Conservation (phyloP, 2,797 vertebrate species). For the Coreius guichenoti region DNA sequence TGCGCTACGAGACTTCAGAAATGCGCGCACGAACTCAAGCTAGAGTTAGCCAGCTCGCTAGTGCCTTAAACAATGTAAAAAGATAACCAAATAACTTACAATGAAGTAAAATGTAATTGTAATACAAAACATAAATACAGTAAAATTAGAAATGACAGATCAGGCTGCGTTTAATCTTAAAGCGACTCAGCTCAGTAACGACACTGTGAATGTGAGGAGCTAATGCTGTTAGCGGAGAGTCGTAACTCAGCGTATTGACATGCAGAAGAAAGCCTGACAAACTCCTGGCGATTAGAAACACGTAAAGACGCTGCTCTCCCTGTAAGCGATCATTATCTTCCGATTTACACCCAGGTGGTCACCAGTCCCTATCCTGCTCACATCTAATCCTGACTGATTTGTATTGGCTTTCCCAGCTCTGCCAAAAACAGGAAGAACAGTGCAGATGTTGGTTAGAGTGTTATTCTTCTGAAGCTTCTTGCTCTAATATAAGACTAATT, state of each 20-base stretch:
- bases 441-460: constrained; percentile 30
- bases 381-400: constrained; percentile 11
- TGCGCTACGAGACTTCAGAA: constrained; percentile 7
- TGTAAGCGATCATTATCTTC: constrained; percentile 16
- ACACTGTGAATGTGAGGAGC: constrained; percentile 17
- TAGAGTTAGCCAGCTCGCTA: constrained; percentile 38
- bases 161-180: neutral
- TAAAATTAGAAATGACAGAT: neutral
- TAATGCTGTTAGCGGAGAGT: constrained; percentile 47
- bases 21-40: constrained; percentile 24
- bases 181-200: neutral
- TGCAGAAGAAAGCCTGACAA: constrained; percentile 39
- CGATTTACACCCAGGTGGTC: constrained; percentile 9
- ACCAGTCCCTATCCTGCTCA: constrained; percentile 1
- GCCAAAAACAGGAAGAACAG: constrained; percentile 45
- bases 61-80: neutral
- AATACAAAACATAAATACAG: neutral
- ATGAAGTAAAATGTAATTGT: neutral
- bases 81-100: neutral
- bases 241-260: constrained; percentile 22
- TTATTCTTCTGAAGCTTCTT: constrained; percentile 8
- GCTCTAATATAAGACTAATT: neutral
- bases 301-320: neutral
- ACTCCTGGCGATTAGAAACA: constrained; percentile 21
- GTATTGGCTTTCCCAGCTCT: constrained; percentile 23